Percentiles rank a stretch among this genome's conserved stretches.
Conservation (phyloP, 2,113 vertebrate genomes). For the Zosterops pallidus region DNA sequence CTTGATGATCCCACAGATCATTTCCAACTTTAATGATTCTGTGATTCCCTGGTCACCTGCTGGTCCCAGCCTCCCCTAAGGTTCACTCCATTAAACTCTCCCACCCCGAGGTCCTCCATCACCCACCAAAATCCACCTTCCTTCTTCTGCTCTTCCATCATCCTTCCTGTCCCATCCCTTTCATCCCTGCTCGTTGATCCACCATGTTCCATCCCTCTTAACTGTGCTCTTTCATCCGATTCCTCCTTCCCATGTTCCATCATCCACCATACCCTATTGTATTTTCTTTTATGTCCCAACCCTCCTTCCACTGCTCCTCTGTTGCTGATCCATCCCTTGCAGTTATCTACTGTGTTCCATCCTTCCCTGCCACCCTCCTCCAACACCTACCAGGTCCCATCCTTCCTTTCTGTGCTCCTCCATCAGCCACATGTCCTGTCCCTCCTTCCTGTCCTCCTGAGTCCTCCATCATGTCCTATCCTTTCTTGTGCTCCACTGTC, state of each 20-base stretch:
- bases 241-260: neutral
- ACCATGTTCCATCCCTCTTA: neutral
- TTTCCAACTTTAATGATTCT: neutral
- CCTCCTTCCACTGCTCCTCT: neutral
- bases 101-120: neutral
- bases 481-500: neutral
- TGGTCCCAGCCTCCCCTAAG: neutral
- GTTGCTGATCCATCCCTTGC: neutral
- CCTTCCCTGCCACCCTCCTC: neutral
- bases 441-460: neutral
- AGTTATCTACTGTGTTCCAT: neutral
- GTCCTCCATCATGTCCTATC: neutral
- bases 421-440: neutral
- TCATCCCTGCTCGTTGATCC: neutral
- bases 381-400: neutral
- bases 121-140: neutral
- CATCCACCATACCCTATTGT: neutral
- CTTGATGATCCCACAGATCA: rapidly evolving
- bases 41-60: neutral
- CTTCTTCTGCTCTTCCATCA: neutral
- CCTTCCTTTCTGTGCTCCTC: neutral
- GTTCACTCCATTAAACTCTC: neutral
- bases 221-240: neutral
- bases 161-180: neutral
- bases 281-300: neutral